Base-by-base conservation (phyloP, 2,888 invertebrate species). In the Andrena fulva region DNA sequence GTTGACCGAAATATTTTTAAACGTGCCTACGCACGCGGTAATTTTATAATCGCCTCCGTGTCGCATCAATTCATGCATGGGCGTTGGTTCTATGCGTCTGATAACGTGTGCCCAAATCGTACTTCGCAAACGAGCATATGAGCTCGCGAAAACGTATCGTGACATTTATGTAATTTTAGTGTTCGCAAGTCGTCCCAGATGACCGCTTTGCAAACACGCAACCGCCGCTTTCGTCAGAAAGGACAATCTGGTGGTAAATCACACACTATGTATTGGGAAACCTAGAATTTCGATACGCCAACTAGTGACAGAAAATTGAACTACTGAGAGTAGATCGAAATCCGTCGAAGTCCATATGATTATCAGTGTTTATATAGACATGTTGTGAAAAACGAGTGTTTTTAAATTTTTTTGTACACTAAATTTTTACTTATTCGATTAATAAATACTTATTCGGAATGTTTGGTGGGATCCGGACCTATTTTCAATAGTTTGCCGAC, bases 231-330 rank as follows among this genome's bases (percentile, higher is more conserved):
- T 82, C 74, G 54, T 77, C 66, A 29, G 66, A 42, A 52, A 12
- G 54, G 73, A 87, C 82, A 87, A 82, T 84, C 67, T 79, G 73
- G 76, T 80, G 77, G 87, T 87, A 82, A 79, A 50, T 66, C 66
- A 20, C 63, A 63, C 20, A 20, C 20, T 10, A 35, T 10, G 10
- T 35, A 35, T 20, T 20, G 20, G 20, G 20, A 20, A 20, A 20
- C 20, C 20, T 20, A 20, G 20, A 20, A 20, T 20, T 20, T 20
- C 20, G 20, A 20, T 20, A 20, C 20, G 20, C 20, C 20, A 20
- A 20, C 20, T 20, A 20, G 20, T 20, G 20, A 20, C 20, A 20
- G 20, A 20, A 20, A 20, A 20, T 20, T 20, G 20, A 20, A 20
- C 20, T 20, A 20, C 20, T 20, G 20, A 20, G 20, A 20, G 20